Base-by-base conservation (phyloP, 1,140 invertebrate species). In the Drosophila sechellia region DNA sequence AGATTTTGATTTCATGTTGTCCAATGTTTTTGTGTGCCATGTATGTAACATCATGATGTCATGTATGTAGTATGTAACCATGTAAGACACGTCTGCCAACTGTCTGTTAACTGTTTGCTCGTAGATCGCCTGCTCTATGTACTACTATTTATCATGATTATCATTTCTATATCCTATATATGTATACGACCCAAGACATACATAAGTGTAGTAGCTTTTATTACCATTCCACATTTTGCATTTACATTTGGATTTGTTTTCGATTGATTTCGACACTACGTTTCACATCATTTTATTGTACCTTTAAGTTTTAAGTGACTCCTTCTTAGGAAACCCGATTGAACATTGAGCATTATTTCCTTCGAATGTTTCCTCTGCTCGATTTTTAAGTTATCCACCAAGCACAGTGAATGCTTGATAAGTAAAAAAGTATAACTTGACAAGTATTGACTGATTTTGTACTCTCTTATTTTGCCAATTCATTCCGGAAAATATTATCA, bases 1-100 rank as follows among this genome's bases (percentile, higher is more conserved):
- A 12, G 11, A 43, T 37, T 69, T 39, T 34, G 40, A 22, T 56
- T 68, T 46, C 55, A 37, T 55, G 48, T 53, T 42, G 37, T 68
- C 63, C 40, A 12, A 46, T 2, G 34, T 55, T 31, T 56, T 39
- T 70, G 66, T 70, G 66, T 70, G 66, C 50, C 66, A 70, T 70
- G 66, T 70, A 70, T 69, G 66, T 70, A 70, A 70, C 42, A 70
- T 70, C 66, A 70, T 70, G 66, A 70, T 70, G 66, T 70, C 66
- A 70, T 70, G 50, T 70, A 70, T 70, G 64, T 68, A 66, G 46
- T 68, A 66, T 68, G 66, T 69, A 69, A 56, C 37, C 40, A 35
- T 46, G 59, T 64, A 64, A 40, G 25, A 15, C 40, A 11, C 17
- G 25, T 56, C 49, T 52, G 49, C 35, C 20, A 20, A 37, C 50